A percentile compares a stretch with the other conserved stretches of the same genome.
Evolutionary conservation across 1,140 invertebrate species (phyloP).

Genomic region (Ganaspis sp.): DNA sequence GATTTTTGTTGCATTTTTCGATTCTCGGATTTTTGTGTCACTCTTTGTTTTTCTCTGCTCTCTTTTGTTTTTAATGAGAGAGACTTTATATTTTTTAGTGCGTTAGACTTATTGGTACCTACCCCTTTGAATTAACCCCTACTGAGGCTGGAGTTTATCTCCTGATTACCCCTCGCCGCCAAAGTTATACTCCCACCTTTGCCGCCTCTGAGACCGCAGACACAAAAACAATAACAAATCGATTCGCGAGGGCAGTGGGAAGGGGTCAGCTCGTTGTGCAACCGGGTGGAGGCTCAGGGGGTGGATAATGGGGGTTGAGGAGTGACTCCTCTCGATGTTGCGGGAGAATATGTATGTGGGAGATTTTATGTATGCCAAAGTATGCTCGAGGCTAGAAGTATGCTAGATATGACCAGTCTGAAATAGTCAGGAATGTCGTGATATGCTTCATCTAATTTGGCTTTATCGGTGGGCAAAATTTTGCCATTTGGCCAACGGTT

Average conservation of each 20-base stretch:
- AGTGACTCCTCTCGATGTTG: slow-evolving; percentile 34
- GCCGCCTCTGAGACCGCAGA: slow-evolving; percentile 70
- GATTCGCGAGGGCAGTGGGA: slow-evolving; percentile 71
- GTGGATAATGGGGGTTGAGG: slow-evolving; percentile 39
- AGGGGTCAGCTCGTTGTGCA: slow-evolving; percentile 66
- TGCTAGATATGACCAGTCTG: slow-evolving; percentile 11
- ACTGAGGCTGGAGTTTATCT: slow-evolving; percentile 4
- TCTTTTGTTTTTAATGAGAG: no score
- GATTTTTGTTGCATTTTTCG: no score
- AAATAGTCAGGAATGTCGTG: slow-evolving; percentile 24
- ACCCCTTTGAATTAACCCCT: neutral
- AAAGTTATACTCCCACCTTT: slow-evolving; percentile 52
- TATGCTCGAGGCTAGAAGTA: slow-evolving; percentile 25
- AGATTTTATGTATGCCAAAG: slow-evolving; percentile 27
- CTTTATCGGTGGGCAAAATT: neutral
- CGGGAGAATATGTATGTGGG: slow-evolving; percentile 21
- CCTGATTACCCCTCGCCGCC: slow-evolving; percentile 53
- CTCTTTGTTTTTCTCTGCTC: no score
- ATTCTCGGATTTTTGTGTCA: no score
- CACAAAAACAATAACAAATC: slow-evolving; percentile 77
- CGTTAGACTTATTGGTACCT: no score
- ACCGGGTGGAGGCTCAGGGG: slow-evolving; percentile 36
- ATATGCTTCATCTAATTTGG: neutral
- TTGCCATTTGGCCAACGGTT: neutral
- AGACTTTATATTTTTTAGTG: no score